These are phyloP conservation scores for Drosophila testacea DNA, from an alignment of 2,888 invertebrate species.

Conservation along the genomic window DNA sequence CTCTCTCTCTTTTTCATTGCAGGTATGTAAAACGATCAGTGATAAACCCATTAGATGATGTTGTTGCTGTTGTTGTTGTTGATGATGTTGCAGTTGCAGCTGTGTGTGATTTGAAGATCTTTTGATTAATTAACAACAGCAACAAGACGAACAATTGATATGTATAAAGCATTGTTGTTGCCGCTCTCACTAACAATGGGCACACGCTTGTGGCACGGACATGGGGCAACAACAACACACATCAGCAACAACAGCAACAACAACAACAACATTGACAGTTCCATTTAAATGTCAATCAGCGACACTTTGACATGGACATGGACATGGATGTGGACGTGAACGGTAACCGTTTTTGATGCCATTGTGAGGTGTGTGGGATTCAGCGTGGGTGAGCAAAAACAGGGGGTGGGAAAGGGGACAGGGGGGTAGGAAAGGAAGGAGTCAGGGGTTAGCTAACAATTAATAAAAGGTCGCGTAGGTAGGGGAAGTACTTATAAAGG, in stretches of 20 bases:
- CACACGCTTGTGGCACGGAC: constrained; percentile 54
- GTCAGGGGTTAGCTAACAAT: constrained; percentile 15
- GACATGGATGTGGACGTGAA: constrained; percentile 44
- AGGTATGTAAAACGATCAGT: constrained; percentile 47
- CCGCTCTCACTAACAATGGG: constrained; percentile 41
- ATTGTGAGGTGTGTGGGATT: constrained; percentile 22
- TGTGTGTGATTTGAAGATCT: constrained; percentile 37
- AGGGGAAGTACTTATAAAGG: not conserved
- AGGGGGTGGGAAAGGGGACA: not conserved
- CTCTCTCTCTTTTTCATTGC: constrained; percentile 44
- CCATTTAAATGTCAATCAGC: constrained; percentile 77
- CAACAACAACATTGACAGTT: constrained; percentile 63
- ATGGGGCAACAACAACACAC: constrained; percentile 36
- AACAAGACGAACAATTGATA: constrained; percentile 41
- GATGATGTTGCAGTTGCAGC: constrained; percentile 36
- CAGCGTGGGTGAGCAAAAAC: constrained; percentile 19
- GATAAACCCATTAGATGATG: constrained; percentile 37
- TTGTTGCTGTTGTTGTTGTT: constrained; percentile 32
- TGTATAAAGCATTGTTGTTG: constrained; percentile 49
- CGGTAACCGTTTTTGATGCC: constrained; percentile 30
- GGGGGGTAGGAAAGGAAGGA: not conserved
- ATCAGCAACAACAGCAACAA: constrained; percentile 30
- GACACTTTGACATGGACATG: constrained; percentile 61
- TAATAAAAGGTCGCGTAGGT: constrained; percentile 6
- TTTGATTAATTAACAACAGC: constrained; percentile 62